These are phyloP conservation scores for Oncorhynchus masou DNA, from an alignment of 2,113 vertebrate species.

Conservation along the genomic window DNA sequence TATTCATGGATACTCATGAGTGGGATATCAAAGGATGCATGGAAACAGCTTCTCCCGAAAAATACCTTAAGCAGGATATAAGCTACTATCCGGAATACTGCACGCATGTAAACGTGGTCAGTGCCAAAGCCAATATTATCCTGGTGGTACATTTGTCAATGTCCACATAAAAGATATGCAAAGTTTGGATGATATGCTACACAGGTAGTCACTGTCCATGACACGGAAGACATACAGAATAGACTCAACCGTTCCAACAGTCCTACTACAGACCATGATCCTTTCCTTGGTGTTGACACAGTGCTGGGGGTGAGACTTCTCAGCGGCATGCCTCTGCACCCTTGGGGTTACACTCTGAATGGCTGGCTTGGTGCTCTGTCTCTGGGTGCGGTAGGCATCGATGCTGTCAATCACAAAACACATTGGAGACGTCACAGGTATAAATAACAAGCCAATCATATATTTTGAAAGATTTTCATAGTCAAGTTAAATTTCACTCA, in stretches of 20 bases:
- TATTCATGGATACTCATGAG: no score
- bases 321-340: conserved; percentile 32
- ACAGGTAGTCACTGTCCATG: no score
- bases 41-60: no score
- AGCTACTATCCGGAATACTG: no score
- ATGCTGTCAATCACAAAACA: conserved; percentile 54
- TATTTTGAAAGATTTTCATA: no score
- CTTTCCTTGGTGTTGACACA: conserved; percentile 61
- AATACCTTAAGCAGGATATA: no score
- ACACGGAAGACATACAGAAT: neutral
- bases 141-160: neutral
- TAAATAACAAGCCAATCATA: neutral
- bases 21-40: no score
- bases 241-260: neutral
- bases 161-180: no score
- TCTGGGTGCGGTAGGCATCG: conserved; percentile 72
- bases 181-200: no score
- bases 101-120: no score
- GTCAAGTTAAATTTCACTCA: no score
- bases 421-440: neutral
- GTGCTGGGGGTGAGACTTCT: conserved; percentile 37
- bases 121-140: neutral
- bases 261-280: conserved; percentile 57
- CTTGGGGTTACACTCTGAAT: conserved; percentile 50
- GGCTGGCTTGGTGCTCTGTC: conserved; percentile 41